These are phyloP conservation scores for Cotesia vestalis DNA, from an alignment of 1,140 invertebrate genomes.

Conservation along the genomic window DNA sequence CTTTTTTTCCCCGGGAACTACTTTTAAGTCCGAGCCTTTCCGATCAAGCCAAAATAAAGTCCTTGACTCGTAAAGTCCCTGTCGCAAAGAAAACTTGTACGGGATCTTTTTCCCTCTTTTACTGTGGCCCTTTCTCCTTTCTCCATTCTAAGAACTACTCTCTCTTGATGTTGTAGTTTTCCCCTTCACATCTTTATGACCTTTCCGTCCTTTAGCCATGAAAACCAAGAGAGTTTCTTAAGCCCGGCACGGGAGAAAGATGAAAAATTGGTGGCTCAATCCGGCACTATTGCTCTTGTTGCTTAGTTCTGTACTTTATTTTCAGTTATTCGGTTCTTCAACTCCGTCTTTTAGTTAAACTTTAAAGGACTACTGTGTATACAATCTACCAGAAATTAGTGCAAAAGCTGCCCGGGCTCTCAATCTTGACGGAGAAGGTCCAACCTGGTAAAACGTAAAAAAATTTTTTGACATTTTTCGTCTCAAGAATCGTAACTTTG, in stretches of 20 bases:
- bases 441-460: too few relatives aligned
- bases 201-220: not conserved
- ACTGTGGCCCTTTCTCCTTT: not conserved
- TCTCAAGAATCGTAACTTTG: too few relatives aligned
- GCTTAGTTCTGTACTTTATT: not conserved
- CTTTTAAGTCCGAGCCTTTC: not conserved
- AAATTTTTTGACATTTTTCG: too few relatives aligned
- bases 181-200: not conserved
- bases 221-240: constrained; percentile 17
- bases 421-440: too few relatives aligned
- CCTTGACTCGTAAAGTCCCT: constrained; percentile 12
- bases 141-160: not conserved
- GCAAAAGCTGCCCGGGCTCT: too few relatives aligned
- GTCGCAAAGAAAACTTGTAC: not conserved
- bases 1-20: not conserved
- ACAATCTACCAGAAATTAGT: too few relatives aligned
- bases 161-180: not conserved
- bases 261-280: constrained; percentile 34
- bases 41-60: constrained; percentile 16
- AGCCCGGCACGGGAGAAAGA: constrained; percentile 15
- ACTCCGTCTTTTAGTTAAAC: not conserved
- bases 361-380: too few relatives aligned
- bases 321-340: constrained; percentile 1
- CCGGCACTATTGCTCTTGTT: not conserved
- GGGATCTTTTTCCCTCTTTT: not conserved